Percentiles rank a stretch among this genome's conserved stretches.
Evolutionary conservation across 2,113 vertebrate species (phyloP).

Genomic region (Anhinga anhinga): DNA sequence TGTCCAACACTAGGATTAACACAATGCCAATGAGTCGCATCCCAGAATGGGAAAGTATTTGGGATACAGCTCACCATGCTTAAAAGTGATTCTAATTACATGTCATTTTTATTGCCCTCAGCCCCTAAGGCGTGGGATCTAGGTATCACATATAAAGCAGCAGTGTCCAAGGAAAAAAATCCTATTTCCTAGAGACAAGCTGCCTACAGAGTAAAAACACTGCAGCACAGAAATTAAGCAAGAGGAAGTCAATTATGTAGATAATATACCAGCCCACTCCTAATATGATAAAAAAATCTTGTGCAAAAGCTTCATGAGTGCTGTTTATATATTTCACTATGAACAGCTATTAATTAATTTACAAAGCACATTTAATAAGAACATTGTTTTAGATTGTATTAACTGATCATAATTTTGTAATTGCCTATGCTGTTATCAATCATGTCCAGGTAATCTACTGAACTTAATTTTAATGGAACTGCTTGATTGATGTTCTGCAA

Average conservation of each 20-base stretch:
- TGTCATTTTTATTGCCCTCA: neutral
- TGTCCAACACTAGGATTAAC: neutral
- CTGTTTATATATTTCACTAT: neutral
- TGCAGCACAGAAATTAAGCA: neutral
- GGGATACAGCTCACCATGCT: neutral
- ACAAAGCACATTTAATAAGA: conserved; percentile 58
- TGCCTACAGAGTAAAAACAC: neutral
- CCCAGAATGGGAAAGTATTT: too few relatives aligned
- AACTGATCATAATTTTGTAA: conserved; percentile 67
- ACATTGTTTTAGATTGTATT: conserved; percentile 72
- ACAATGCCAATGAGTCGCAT: fast-evolving
- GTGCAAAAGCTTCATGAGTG: neutral
- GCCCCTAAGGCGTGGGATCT: neutral
- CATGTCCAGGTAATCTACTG: conserved; percentile 66
- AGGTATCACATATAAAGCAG: neutral
- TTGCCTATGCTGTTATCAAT: conserved; percentile 61
- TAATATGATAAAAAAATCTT: neutral
- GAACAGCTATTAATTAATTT: conserved; percentile 61
- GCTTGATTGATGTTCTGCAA: conserved; percentile 16
- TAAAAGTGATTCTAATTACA: neutral
- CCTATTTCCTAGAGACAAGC: neutral
- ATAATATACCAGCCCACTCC: neutral
- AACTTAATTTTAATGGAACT: conserved; percentile 59
- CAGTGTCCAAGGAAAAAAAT: neutral
- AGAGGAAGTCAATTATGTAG: neutral